Evolutionary conservation across 2,888 invertebrate genomes (phyloP), one percentile per base, ranked within the genome.

Genomic region (Ectemnius lituratus): DNA sequence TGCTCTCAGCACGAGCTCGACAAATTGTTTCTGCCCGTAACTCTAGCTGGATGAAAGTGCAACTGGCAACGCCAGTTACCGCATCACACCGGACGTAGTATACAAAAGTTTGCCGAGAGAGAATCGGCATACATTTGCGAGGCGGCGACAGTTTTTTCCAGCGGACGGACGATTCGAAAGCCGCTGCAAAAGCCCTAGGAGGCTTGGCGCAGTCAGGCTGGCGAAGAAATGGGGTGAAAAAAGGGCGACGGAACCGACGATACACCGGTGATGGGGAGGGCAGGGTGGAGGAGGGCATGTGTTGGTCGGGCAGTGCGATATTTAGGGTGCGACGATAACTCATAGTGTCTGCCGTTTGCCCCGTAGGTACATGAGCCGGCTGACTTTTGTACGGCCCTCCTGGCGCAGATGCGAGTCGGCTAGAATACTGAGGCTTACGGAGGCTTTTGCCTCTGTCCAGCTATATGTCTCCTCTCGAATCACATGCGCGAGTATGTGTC

Each of bases 311-410:
- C 64, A n/a, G 70, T 18, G 28, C 70, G 74, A 78, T 79, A 79
- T 76, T 76, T 79, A 79, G 75, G 80, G 73, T 73, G 64, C 69
- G 52, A 20, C 75, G 78, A 82, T 82, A 82, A 80, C 75, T 82
- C 78, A 80, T 72, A 62, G 67, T 70, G 75, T 65, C 73, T 67
- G 70, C 58, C 67, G 72, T 67, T 62, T 56, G 67, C 27, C 66
- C 66, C 70, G 72, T 62, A 73, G 76, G 72, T 62, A 73, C 76
- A 67, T 60, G 57, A 62, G 64, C 70, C 81, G 76, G 60, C 70
- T 75, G 81, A 84, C 84, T 82, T 77, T 75, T 78, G 82, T 68
- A 75, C 70, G 63, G 73, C 65, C 70, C 70, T 76, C 67, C 46
- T 63, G 76, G 73, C 73, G 70, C 80, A 78, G 78, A 78, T 81